Evolutionary conservation across 2,797 vertebrate genomes (phyloP).

Genomic region (Pseudocheirus occidentalis): DNA sequence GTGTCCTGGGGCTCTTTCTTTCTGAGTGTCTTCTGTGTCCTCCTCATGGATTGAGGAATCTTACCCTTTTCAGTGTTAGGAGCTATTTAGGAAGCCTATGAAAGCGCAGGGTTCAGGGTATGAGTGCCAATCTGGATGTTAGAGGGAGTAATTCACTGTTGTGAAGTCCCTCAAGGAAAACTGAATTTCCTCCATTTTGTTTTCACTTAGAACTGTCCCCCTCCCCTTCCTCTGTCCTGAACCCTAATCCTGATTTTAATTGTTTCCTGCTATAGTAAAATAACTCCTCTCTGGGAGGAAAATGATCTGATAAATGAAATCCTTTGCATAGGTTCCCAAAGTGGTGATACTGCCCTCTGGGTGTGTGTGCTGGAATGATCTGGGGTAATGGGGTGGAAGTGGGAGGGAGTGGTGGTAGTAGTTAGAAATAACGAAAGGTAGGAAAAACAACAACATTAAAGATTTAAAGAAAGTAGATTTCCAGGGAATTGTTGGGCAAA

Average conservation of each 20-base stretch:
- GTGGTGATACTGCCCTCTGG: no score
- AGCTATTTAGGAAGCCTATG: neutral
- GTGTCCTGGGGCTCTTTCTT: neutral
- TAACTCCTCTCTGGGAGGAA: neutral
- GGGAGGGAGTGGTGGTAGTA: no score
- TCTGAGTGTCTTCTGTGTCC: neutral
- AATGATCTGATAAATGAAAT: neutral
- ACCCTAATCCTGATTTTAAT: neutral
- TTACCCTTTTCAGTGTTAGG: neutral
- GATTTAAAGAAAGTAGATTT: no score
- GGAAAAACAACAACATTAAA: no score
- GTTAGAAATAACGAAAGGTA: no score
- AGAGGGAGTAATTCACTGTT: neutral
- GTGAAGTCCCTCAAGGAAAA: neutral
- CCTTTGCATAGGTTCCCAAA: neutral
- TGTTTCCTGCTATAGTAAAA: neutral
- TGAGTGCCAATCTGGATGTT: neutral
- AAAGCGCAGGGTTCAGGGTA: neutral
- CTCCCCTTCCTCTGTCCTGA: neutral
- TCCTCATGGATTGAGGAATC: neutral
- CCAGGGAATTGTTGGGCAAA: no score
- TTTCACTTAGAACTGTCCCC: neutral
- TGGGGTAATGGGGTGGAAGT: no score
- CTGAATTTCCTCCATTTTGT: neutral
- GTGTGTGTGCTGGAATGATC: no score